phyloP scores from a whole-genome alignment of 2,113 vertebrate genomes.

The Tylochromis polylepis region DNA sequence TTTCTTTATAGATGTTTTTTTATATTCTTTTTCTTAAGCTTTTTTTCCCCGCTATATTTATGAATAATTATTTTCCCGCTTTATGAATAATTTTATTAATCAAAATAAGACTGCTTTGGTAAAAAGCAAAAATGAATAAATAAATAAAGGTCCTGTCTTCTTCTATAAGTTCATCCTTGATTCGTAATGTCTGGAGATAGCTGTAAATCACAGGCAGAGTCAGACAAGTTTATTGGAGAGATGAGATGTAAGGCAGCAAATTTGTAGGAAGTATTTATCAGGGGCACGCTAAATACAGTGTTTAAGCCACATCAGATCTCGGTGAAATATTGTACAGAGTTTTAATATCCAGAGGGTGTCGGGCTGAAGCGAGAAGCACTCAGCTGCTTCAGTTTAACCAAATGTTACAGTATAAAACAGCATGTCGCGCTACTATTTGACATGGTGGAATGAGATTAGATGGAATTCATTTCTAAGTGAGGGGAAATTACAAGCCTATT shows the following conservation, averaged over 20 bases:
- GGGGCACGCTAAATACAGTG: conserved; percentile 64
- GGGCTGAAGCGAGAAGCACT: conserved; percentile 65
- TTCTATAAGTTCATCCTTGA: conserved; percentile 38
- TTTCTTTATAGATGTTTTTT: background rate
- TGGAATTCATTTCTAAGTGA: conserved; percentile 80
- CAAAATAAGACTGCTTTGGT: background rate
- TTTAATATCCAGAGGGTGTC: conserved; percentile 78
- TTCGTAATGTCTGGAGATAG: conserved; percentile 9
- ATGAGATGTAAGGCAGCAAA: conserved; percentile 41
- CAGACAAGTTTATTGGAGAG: conserved; percentile 36
- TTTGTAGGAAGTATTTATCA: conserved; percentile 53
- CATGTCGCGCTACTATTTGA: conserved; percentile 75
- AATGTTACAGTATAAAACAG: conserved; percentile 79
- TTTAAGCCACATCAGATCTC: conserved; percentile 69
- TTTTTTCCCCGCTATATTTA: background rate
- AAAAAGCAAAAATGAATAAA: conserved; percentile 16
- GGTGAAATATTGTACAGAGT: conserved; percentile 68
- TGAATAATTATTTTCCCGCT: too few relatives aligned
- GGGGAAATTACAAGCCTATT: conserved; percentile 76
- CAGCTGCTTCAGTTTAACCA: conserved; percentile 75
- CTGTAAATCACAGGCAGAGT: conserved; percentile 20
- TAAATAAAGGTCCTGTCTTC: conserved; percentile 24
- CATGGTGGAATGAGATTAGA: conserved; percentile 81
- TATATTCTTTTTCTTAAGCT: background rate
- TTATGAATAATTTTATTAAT: background rate